A percentile compares a stretch with the other conserved stretches of the same genome.
phyloP scores from a whole-genome alignment of 2,888 invertebrate species.

The Noctuana brunneofusca region DNA sequence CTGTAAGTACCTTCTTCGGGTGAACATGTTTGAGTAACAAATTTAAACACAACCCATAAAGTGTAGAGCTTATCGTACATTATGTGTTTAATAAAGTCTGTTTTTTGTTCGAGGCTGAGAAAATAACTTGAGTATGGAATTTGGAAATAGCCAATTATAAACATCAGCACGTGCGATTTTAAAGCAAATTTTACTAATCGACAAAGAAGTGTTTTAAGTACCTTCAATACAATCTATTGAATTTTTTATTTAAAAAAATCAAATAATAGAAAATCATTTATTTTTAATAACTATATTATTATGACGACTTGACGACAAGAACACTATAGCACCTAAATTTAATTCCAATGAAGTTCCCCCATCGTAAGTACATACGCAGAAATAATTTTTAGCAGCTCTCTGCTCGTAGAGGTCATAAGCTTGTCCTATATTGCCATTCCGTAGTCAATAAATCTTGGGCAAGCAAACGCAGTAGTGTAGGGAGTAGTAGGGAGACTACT shows the following conservation, averaged over 20 bases:
- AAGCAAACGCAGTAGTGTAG: neutral
- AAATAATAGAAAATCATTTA: too few species aligned
- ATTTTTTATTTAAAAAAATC: too few species aligned
- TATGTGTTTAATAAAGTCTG: neutral
- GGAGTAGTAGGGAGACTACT: too few species aligned
- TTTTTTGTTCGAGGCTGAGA: neutral
- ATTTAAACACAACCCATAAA: conserved; percentile 21
- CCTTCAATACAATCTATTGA: too few species aligned
- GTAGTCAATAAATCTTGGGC: conserved; percentile 1
- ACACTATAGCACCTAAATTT: too few species aligned
- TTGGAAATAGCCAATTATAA: too few species aligned
- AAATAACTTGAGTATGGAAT: neutral
- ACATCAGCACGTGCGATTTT: too few species aligned
- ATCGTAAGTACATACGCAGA: neutral
- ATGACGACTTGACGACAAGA: too few species aligned
- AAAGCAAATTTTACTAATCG: too few species aligned
- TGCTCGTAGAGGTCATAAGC: neutral
- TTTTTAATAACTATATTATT: too few species aligned
- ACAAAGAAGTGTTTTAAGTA: too few species aligned
- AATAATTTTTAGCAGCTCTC: conserved; percentile 1
- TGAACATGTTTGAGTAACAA: conserved; percentile 7
- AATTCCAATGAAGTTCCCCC: neutral
- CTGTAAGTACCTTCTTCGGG: neutral
- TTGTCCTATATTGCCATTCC: conserved; percentile 3
- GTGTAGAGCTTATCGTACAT: conserved; percentile 8